Evolutionary conservation across 1,140 invertebrate genomes (phyloP).

Genomic region (Leguminivora glycinivorella): DNA sequence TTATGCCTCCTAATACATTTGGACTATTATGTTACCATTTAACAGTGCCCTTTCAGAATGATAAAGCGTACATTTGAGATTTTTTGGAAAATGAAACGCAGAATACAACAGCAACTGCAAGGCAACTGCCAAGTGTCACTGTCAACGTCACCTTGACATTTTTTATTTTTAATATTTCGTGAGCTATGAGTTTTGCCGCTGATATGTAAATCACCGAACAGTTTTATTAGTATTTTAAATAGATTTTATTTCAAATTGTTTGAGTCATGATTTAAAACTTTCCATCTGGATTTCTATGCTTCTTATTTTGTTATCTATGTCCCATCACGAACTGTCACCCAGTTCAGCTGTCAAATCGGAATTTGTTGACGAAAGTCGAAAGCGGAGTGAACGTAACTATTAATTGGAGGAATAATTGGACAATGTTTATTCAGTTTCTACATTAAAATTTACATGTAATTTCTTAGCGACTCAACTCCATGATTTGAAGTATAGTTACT

Average conservation of each 20-base stretch:
- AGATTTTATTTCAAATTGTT: background rate
- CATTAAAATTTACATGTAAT: background rate
- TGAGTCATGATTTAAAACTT: background rate
- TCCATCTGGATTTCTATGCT: background rate
- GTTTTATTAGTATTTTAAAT: background rate
- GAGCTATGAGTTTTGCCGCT: background rate
- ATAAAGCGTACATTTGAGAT: background rate
- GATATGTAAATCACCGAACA: background rate
- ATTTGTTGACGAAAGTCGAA: conserved; percentile 27
- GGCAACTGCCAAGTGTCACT: background rate
- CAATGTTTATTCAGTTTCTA: conserved; percentile 1
- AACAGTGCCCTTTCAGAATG: background rate
- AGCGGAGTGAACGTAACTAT: conserved; percentile 8
- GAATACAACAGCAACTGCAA: background rate
- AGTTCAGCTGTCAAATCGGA: conserved; percentile 9
- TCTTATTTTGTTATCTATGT: background rate
- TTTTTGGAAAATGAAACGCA: background rate
- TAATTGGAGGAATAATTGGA: conserved; percentile 8
- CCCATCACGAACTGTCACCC: background rate
- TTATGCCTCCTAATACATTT: background rate
- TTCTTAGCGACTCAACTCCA: background rate
- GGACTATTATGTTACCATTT: background rate
- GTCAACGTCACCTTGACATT: background rate
- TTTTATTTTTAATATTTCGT: background rate
- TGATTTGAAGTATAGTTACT: background rate